Percentiles rank a stretch among this genome's conserved stretches.
phyloP scores from a whole-genome alignment of 2,888 invertebrate genomes.

The Cerastis rubricosa region DNA sequence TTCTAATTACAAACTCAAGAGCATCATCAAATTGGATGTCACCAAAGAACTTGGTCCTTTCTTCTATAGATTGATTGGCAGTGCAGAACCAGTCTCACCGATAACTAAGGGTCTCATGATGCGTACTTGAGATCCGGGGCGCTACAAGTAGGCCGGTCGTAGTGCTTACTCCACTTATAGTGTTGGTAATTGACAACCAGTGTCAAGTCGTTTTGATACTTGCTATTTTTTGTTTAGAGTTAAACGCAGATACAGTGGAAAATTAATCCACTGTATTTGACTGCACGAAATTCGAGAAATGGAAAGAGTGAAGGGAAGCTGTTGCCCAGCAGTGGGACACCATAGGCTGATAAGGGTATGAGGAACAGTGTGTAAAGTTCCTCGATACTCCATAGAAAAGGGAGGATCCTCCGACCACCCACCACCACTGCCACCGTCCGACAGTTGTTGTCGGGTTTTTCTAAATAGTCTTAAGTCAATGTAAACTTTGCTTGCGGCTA shows the following conservation, averaged over 20 bases:
- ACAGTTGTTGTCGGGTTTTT: too few species aligned
- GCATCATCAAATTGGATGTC: neutral
- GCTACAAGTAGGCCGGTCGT: constrained; percentile 71
- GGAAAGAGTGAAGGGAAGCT: neutral
- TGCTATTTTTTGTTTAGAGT: constrained; percentile 18
- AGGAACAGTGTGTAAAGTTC: too few species aligned
- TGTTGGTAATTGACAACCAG: constrained; percentile 74
- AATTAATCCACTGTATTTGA: too few species aligned
- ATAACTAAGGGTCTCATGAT: constrained; percentile 76
- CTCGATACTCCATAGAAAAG: too few species aligned
- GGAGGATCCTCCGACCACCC: too few species aligned
- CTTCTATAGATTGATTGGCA: constrained; percentile 13
- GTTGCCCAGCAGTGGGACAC: neutral
- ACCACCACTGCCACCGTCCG: too few species aligned
- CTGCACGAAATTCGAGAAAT: neutral
- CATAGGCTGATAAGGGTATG: neutral
- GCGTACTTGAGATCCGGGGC: constrained; percentile 63
- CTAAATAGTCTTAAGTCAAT: too few species aligned
- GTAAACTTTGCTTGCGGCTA: too few species aligned
- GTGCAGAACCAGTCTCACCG: constrained; percentile 72
- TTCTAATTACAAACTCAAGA: constrained; percentile 20
- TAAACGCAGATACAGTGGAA: too few species aligned
- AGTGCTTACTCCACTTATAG: constrained; percentile 80
- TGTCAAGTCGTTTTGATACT: constrained; percentile 75
- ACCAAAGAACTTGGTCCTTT: constrained; percentile 10